phyloP scores from a whole-genome alignment of 2,888 invertebrate species.

The Amphipoea oculea region DNA sequence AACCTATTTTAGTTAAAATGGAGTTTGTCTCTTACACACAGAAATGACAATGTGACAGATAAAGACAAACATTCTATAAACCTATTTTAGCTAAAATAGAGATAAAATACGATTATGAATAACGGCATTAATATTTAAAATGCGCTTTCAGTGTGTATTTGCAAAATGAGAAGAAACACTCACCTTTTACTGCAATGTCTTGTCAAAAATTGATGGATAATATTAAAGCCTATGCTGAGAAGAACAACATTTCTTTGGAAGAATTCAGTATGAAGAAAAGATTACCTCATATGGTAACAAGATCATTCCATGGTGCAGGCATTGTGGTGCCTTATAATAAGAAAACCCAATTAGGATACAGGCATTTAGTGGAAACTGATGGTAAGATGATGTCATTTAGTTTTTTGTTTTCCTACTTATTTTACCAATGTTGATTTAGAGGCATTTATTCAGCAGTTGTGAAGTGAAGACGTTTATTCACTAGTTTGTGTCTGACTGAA shows the following conservation, averaged over 20 bases:
- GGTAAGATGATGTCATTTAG: constrained; percentile 77
- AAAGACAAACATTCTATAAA: too few relatives aligned
- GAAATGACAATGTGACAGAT: too few relatives aligned
- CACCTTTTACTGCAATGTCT: constrained; percentile 92
- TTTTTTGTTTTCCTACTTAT: not conserved
- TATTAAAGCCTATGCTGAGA: constrained; percentile 91
- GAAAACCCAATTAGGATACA: constrained; percentile 96
- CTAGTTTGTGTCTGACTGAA: not conserved
- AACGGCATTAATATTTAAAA: constrained; percentile 9
- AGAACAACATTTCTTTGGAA: constrained; percentile 90
- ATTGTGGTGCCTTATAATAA: constrained; percentile 96
- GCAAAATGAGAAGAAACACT: constrained; percentile 88
- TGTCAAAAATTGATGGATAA: constrained; percentile 91
- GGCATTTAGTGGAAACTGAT: constrained; percentile 93
- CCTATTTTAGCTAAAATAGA: too few relatives aligned
- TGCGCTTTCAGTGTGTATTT: constrained; percentile 83
- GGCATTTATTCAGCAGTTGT: not conserved
- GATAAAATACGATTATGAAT: too few relatives aligned
- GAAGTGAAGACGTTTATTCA: not conserved
- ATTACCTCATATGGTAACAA: constrained; percentile 92
- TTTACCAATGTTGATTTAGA: not conserved
- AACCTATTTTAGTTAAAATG: too few relatives aligned
- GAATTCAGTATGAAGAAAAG: constrained; percentile 90
- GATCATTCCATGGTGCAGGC: constrained; percentile 95
- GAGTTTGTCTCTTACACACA: too few relatives aligned